Conservation (phyloP, 1,140 invertebrate species). For the Sarcophaga peregrina region DNA sequence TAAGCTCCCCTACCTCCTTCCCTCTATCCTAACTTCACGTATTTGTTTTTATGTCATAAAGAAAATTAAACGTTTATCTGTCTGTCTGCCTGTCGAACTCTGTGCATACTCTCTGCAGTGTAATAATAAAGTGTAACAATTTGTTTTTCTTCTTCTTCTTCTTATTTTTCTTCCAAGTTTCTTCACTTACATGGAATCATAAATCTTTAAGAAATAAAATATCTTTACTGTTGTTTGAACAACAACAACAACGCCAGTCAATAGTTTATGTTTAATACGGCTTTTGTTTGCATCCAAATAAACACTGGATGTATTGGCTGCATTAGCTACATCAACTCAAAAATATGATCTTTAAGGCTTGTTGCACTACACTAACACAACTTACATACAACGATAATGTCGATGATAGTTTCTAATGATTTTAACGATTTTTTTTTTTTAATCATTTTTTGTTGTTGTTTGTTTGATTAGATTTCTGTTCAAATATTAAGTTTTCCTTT, state of each 20-base stretch:
- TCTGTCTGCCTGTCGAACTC: background rate
- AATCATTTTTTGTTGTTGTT: too few species aligned
- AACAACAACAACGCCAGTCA: too few species aligned
- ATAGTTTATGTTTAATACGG: too few species aligned
- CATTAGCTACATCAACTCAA: background rate
- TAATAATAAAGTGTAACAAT: too few species aligned
- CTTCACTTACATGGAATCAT: too few species aligned
- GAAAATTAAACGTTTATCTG: background rate
- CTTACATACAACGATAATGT: too few species aligned
- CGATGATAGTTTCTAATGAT: background rate
- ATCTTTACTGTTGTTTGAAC: too few species aligned
- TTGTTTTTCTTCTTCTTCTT: too few species aligned
- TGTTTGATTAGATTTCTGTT: background rate
- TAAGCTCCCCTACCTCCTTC: background rate
- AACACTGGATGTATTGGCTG: background rate
- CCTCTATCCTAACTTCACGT: too few species aligned
- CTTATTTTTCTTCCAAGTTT: too few species aligned
- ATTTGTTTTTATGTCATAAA: background rate
- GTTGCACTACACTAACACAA: background rate
- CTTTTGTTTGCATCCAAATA: too few species aligned
- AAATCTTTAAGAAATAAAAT: too few species aligned
- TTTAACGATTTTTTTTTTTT: background rate
- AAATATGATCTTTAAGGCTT: background rate
- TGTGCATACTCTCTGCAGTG: background rate
- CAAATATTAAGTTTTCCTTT: background rate